Conservation (phyloP, 2,797 vertebrate species). For the Distichodus sexfasciatus region DNA sequence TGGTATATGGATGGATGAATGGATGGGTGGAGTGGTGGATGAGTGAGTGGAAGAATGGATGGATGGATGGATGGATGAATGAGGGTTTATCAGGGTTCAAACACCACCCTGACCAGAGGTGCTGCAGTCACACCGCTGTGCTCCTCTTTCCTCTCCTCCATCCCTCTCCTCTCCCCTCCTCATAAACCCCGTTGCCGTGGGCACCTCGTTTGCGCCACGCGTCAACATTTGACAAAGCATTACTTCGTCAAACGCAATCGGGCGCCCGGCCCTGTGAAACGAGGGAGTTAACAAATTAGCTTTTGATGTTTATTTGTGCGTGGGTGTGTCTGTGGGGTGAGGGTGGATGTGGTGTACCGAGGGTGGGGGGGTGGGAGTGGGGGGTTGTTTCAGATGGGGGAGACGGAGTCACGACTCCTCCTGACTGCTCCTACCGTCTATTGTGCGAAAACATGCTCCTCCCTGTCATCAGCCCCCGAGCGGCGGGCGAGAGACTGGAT, state of each 20-base stretch:
- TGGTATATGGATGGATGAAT: not conserved
- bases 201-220: conserved; percentile 74
- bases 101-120: too few relatives aligned
- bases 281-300: conserved; percentile 76
- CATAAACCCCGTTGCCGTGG: conserved; percentile 62
- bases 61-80: not conserved
- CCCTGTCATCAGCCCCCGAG: conserved; percentile 65
- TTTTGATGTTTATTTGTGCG: conserved; percentile 79
- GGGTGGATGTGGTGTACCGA: not conserved
- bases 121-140: conserved; percentile 55
- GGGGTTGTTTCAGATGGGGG: conserved; percentile 25
- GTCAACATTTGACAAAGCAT: conserved; percentile 80
- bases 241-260: conserved; percentile 68
- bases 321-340: conserved; percentile 66
- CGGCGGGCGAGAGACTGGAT: conserved; percentile 74
- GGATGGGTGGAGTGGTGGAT: too few relatives aligned
- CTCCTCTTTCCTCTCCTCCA: conserved; percentile 59
- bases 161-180: conserved; percentile 56
- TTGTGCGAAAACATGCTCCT: conserved; percentile 72
- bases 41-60: not conserved
- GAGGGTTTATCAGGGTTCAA: too few relatives aligned
- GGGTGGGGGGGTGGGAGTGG: not conserved
- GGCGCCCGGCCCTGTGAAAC: conserved; percentile 68
- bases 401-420: conserved; percentile 72
- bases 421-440: conserved; percentile 70